Evolutionary conservation across 2,888 invertebrate genomes (phyloP), one percentile per base, ranked within the genome.

Genomic region (Phorcus lineatus): DNA sequence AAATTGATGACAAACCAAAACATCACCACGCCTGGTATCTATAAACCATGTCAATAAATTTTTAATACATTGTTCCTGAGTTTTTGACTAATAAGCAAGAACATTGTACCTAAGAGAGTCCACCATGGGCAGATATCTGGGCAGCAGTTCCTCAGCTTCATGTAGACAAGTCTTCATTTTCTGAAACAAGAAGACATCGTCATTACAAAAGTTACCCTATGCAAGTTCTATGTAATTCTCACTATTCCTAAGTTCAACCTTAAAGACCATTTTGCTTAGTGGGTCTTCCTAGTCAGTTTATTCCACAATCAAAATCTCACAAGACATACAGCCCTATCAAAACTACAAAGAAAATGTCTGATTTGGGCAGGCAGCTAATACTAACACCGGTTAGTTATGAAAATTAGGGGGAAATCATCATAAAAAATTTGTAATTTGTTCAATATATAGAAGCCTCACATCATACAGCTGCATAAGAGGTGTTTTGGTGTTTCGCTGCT

Each of bases 391-490:
- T n/a, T n/a, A n/a, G n/a, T n/a, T n/a, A n/a, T n/a, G n/a, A n/a
- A n/a, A n/a, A n/a, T n/a, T n/a, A n/a, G n/a, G n/a, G n/a, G n/a
- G n/a, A n/a, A n/a, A n/a, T n/a, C n/a, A n/a, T n/a, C n/a, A n/a
- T n/a, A n/a, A n/a, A n/a, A n/a, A n/a, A n/a, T n/a, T n/a, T n/a
- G n/a, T n/a, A n/a, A n/a, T n/a, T n/a, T n/a, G n/a, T n/a, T 7
- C 11, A 53, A 1, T 19, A 6, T 16, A 66, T 17, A n/a, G 28
- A 79, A 53, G 16, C 80, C 84, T 80, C 87, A 93, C 94, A 80
- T 96, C 96, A 92, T 99, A 99, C 52, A 97, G 95, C 55, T 96
- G 95, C 83, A 96, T 95, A 47, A 98, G 95, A 1, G 95, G 94
- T 7, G 97, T 97, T 88, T 97, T 97, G 54, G 95, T 95, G 79